phyloP scores from a whole-genome alignment of 2,797 vertebrate species.

The Tadarida brasiliensis region DNA sequence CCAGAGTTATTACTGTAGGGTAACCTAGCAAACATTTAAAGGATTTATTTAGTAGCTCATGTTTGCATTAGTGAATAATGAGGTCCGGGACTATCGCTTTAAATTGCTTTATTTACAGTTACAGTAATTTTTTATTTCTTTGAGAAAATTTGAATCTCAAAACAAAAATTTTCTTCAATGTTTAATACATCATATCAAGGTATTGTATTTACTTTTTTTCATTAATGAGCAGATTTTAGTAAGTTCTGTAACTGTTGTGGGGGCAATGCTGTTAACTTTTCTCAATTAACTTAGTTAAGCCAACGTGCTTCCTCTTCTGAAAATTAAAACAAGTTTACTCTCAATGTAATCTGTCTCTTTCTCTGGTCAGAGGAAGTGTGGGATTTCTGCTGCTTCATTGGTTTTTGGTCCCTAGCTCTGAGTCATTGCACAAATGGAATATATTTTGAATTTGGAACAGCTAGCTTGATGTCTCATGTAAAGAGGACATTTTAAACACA shows the following conservation, averaged over 20 bases:
- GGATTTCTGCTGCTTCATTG: constrained; percentile 25
- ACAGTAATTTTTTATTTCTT: constrained; percentile 72
- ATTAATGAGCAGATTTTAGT: constrained; percentile 72
- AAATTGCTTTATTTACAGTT: constrained; percentile 78
- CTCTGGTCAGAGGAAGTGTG: constrained; percentile 18
- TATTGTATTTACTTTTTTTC: constrained; percentile 80
- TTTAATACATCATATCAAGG: constrained; percentile 81
- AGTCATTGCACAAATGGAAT: constrained; percentile 3
- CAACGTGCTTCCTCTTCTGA: background rate
- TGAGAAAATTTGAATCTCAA: constrained; percentile 81
- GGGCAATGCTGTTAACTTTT: constrained; percentile 17
- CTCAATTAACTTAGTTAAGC: constrained; percentile 49
- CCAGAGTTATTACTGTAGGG: background rate
- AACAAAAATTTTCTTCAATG: constrained; percentile 76
- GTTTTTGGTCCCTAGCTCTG: background rate
- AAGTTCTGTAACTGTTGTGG: constrained; percentile 16
- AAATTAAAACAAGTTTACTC: constrained; percentile 13
- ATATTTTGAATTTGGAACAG: constrained; percentile 34
- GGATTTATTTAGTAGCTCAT: constrained; percentile 10
- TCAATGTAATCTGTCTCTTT: constrained; percentile 7
- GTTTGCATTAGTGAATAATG: constrained; percentile 50
- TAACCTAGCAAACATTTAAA: background rate
- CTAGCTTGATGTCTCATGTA: background rate
- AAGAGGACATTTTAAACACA: background rate
- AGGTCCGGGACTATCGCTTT: constrained; percentile 58